Evolutionary conservation across 1,140 invertebrate species (phyloP).

Genomic region (Contarinia nasturtii): DNA sequence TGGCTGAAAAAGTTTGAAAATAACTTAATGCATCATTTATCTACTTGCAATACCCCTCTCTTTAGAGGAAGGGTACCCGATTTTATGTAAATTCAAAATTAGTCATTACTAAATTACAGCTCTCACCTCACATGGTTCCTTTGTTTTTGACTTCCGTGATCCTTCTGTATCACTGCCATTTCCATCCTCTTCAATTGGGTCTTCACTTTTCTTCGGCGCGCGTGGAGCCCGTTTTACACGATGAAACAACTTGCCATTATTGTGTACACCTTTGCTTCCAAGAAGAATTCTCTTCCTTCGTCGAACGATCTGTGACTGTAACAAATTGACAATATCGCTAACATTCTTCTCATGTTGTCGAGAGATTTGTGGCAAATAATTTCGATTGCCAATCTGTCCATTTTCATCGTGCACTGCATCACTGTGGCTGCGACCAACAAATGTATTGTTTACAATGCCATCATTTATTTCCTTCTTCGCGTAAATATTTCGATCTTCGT

Average conservation of each 20-base stretch:
- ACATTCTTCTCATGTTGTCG: slow-evolving; percentile 3
- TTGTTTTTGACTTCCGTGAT: slow-evolving; percentile 23
- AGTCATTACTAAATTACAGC: no score
- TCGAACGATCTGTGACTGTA: slow-evolving; percentile 18
- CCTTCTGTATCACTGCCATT: slow-evolving; percentile 7
- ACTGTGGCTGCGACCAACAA: no score
- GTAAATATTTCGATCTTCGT: background rate
- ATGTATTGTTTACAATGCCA: no score
- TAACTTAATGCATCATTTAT: background rate
- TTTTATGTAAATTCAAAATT: no score
- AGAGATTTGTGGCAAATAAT: no score
- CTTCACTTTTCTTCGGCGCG: slow-evolving; percentile 9
- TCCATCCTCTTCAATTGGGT: slow-evolving; percentile 11
- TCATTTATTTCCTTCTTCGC: background rate
- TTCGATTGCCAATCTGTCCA: no score
- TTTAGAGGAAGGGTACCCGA: no score
- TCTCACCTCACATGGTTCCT: slow-evolving; percentile 28
- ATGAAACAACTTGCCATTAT: background rate
- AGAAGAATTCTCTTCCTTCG: slow-evolving; percentile 3
- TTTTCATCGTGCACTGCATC: no score
- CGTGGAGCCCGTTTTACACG: no score
- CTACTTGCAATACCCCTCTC: no score
- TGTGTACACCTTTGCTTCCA: no score
- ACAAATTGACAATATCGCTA: slow-evolving; percentile 13
- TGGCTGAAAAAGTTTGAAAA: background rate